Percentiles rank a stretch among this genome's conserved stretches.
Conservation (phyloP, 2,113 vertebrate species). For the Otus sunia region DNA sequence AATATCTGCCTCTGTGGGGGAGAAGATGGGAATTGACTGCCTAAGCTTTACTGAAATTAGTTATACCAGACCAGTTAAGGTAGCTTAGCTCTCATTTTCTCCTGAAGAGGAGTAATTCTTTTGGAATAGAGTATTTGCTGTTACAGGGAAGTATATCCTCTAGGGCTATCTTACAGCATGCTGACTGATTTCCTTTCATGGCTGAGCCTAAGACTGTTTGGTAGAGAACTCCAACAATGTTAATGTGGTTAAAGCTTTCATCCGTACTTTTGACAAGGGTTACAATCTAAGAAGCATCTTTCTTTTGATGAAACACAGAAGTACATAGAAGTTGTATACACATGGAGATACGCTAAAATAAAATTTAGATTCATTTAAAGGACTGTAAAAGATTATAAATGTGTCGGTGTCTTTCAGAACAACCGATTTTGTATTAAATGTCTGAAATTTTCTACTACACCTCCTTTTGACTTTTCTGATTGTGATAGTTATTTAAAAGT, state of each 20-base stretch:
- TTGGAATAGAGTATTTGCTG: slow-evolving; percentile 3
- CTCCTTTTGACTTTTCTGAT: neutral
- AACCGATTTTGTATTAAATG: neutral
- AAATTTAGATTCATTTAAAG: neutral
- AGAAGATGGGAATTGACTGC: neutral
- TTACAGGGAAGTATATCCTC: neutral
- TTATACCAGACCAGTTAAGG: neutral
- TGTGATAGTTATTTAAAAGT: neutral
- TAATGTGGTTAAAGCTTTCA: neutral
- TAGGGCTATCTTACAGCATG: neutral
- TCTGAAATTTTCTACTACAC: neutral
- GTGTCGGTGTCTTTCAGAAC: neutral
- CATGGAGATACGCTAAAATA: neutral
- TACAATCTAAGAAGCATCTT: neutral
- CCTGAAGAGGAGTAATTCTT: neutral
- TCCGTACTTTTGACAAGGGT: neutral
- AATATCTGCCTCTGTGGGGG: neutral
- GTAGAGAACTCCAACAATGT: neutral
- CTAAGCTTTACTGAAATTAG: neutral
- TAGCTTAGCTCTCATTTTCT: neutral
- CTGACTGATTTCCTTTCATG: neutral
- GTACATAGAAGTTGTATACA: neutral
- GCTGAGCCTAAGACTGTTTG: neutral
- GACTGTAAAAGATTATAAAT: neutral
- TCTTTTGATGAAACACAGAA: neutral